These are phyloP conservation scores for Pristionchus exspectatus DNA, from an alignment of 2,888 invertebrate genomes.

Conservation along the genomic window DNA sequence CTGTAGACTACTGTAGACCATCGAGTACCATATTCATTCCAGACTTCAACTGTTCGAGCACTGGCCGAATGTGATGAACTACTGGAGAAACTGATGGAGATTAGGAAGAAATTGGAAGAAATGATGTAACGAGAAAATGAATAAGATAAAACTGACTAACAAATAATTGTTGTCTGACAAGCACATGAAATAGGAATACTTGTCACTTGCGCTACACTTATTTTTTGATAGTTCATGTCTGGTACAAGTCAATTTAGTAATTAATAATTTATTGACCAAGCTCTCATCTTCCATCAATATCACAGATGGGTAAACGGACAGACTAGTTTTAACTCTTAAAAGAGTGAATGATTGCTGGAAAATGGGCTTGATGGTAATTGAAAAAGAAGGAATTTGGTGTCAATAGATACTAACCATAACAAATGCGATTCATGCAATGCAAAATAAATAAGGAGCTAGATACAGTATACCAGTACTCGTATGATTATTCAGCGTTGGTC, in stretches of 20 bases:
- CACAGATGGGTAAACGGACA: slow-evolving; percentile 4
- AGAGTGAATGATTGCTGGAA: slow-evolving; percentile 3
- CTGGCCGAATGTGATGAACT: slow-evolving; percentile 25
- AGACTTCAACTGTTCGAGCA: background rate
- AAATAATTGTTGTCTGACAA: background rate
- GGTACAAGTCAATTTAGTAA: background rate
- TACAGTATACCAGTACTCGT: slow-evolving; percentile 27
- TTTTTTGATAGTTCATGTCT: background rate
- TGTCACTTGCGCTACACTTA: background rate
- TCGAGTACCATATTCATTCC: background rate
- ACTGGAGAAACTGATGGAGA: slow-evolving; percentile 19
- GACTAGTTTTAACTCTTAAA: no score
- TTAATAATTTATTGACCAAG: slow-evolving; percentile 20
- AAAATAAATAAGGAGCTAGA: background rate
- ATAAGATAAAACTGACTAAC: slow-evolving; percentile 38
- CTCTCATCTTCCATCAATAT: slow-evolving; percentile 4
- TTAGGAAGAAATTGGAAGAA: slow-evolving; percentile 30
- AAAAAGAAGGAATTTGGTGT: slow-evolving; percentile 21
- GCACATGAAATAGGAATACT: background rate
- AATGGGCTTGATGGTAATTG: background rate
- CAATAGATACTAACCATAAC: slow-evolving; percentile 21
- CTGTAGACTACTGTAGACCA: background rate
- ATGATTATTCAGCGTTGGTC: background rate
- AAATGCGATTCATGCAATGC: background rate
- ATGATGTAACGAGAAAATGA: background rate